Evolutionary conservation across 2,888 invertebrate species (phyloP).

Genomic region (Amblyjoppa proteus): DNA sequence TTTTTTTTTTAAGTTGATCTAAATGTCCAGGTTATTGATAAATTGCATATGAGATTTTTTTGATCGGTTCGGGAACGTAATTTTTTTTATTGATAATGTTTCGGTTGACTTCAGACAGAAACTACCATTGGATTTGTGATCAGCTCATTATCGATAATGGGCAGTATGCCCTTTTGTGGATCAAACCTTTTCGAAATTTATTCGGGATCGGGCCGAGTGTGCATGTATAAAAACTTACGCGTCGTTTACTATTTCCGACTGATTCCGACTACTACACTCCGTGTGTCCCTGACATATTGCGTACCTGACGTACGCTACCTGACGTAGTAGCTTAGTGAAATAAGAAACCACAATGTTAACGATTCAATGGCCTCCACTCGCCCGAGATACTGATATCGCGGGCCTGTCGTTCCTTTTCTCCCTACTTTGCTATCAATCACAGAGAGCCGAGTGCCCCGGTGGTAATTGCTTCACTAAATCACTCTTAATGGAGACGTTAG

Average conservation of each 20-base stretch:
- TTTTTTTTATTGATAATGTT: background rate
- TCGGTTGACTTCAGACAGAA: background rate
- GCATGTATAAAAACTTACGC: background rate
- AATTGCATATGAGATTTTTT: background rate
- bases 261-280: background rate
- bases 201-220: background rate
- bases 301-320: no score
- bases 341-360: background rate
- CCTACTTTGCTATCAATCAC: background rate
- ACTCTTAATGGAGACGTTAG: background rate
- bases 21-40: background rate
- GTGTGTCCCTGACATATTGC: background rate
- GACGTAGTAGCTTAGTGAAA: background rate
- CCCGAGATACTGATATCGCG: background rate
- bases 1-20: background rate
- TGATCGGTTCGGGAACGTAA: background rate
- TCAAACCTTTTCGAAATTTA: background rate
- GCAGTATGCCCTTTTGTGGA: background rate
- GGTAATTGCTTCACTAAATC: slow-evolving; percentile 8
- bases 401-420: slow-evolving; percentile 42
- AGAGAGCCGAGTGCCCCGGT: background rate
- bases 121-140: background rate
- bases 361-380: background rate
- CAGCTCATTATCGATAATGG: background rate
- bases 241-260: background rate